Base-by-base conservation (phyloP, 2,113 vertebrate species). In the Tachuris rubrigastra region DNA sequence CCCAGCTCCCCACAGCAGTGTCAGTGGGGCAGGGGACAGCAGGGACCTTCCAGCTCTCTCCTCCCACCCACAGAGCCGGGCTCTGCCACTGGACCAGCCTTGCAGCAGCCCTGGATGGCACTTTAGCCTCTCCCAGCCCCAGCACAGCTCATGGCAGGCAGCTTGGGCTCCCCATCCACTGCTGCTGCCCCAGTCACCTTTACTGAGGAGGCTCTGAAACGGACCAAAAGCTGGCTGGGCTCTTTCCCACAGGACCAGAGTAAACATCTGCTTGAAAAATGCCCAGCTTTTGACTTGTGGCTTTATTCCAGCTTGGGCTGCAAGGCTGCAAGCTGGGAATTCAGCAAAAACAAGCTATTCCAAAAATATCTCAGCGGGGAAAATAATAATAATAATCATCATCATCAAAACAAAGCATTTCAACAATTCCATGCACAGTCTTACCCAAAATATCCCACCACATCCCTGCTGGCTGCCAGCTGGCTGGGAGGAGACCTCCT, bases 381-480 rank as follows among this genome's bases (percentile, higher is more conserved):
- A 93, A 63, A 71, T 63, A 69, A 88, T 8, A 67, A 95, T 49
- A 9, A 95, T 69, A 0, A 89, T 83, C 7, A 78, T 53, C 76
- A 75, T 80, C 91, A 86, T 73, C 78, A 92, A 89, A 96, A 93
- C 90, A 96, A 95, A 97, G 84, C 76, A 71, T 95, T 92, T 95
- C 89, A 87, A 95, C 84, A 92, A 89, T 85, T 94, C 94, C 91
- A 93, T 89, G 56, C 33, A 84, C 55, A 63, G 21, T 59, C 30
- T 63, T 93, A 86, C 86, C 75, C 86, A 68, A 95, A 95, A 95
- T 90, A 87, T 37, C 76, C 91, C 41, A 82, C 52, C 49, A 75
- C 73, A 92, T 28, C 93, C 91, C 53, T 28, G 76, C 65, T 77
- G 86, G 55, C 67, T 74, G 78, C 71, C 75, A 83, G 90, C 56